Percentiles rank a stretch among this genome's conserved stretches.
phyloP scores from a whole-genome alignment of 1,140 invertebrate species.

The Eciton burchellii region DNA sequence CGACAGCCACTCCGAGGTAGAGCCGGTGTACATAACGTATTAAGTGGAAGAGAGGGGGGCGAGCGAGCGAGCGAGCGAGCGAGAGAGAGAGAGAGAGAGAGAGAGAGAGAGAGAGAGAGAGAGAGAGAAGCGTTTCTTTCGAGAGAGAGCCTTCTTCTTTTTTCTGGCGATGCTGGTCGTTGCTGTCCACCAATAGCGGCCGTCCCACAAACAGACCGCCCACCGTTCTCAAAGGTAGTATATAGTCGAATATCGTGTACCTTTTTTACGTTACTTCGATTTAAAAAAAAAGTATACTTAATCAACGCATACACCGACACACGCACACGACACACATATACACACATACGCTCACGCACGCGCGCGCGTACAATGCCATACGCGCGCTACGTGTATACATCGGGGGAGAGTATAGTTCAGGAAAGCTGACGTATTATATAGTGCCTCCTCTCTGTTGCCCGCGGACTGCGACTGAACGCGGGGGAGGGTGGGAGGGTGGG shows the following conservation, averaged over 20 bases:
- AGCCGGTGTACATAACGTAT: slow-evolving; percentile 73
- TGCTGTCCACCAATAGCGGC: slow-evolving; percentile 84
- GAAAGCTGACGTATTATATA: background rate
- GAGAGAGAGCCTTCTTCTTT: slow-evolving; percentile 64
- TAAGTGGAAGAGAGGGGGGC: slow-evolving; percentile 60
- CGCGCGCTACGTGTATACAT: too few relatives aligned
- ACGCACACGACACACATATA: slow-evolving; percentile 7
- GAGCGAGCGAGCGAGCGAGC: too few relatives aligned
- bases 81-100: too few relatives aligned
- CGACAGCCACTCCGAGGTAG: slow-evolving; percentile 57
- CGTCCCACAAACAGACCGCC: slow-evolving; percentile 79
- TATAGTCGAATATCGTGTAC: slow-evolving; percentile 76
- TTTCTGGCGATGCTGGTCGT: slow-evolving; percentile 86
- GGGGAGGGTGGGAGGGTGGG: too few relatives aligned
- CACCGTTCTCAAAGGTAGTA: slow-evolving; percentile 74
- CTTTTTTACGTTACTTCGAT: slow-evolving; percentile 75
- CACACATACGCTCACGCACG: too few relatives aligned
- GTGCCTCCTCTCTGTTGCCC: too few relatives aligned
- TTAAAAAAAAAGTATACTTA: slow-evolving; percentile 73
- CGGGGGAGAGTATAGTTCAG: slow-evolving; percentile 64
- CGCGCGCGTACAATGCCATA: too few relatives aligned
- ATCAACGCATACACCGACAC: slow-evolving; percentile 56
- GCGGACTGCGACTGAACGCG: too few relatives aligned
- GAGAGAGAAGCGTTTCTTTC: slow-evolving; percentile 60
- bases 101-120: slow-evolving; percentile 32